Evolutionary conservation across 2,113 vertebrate species (phyloP).

Genomic region (Aphyosemion australe): DNA sequence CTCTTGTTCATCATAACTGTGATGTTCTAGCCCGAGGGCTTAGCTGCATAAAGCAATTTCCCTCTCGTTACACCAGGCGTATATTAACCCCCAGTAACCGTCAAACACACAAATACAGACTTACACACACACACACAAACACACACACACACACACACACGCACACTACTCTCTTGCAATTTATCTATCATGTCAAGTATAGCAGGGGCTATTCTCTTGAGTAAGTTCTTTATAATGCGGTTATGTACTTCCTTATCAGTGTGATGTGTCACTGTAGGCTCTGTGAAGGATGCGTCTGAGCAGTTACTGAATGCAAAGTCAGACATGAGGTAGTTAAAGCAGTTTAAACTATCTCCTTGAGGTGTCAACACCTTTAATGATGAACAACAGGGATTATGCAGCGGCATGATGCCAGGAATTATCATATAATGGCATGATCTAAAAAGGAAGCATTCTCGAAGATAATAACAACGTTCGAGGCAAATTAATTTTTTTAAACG

Average conservation of each 20-base stretch:
- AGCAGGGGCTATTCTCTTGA: conserved; percentile 57
- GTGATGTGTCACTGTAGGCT: conserved; percentile 22
- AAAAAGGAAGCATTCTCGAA: background rate
- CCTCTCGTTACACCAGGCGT: conserved; percentile 67
- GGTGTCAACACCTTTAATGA: conserved; percentile 5
- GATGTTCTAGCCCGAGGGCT: conserved; percentile 69
- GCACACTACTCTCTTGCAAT: conserved; percentile 44
- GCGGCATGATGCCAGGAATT: background rate
- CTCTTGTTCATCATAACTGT: conserved; percentile 72
- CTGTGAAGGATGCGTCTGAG: conserved; percentile 21
- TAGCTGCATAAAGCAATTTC: conserved; percentile 70
- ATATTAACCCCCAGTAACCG: conserved; percentile 69
- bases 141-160: conserved; percentile 11
- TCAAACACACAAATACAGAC: conserved; percentile 61
- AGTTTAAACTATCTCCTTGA: conserved; percentile 6
- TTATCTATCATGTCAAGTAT: conserved; percentile 61
- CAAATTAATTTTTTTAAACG: background rate
- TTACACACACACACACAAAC: too few species aligned
- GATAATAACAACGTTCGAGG: background rate
- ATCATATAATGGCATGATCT: background rate
- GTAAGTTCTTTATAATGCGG: conserved; percentile 60
- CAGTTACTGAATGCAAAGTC: conserved; percentile 30
- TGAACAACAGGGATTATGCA: background rate
- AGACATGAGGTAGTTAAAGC: conserved; percentile 8
- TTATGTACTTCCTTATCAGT: conserved; percentile 55